Base-by-base conservation (phyloP, 2,797 vertebrate genomes). In the Pelochelys cantorii region DNA sequence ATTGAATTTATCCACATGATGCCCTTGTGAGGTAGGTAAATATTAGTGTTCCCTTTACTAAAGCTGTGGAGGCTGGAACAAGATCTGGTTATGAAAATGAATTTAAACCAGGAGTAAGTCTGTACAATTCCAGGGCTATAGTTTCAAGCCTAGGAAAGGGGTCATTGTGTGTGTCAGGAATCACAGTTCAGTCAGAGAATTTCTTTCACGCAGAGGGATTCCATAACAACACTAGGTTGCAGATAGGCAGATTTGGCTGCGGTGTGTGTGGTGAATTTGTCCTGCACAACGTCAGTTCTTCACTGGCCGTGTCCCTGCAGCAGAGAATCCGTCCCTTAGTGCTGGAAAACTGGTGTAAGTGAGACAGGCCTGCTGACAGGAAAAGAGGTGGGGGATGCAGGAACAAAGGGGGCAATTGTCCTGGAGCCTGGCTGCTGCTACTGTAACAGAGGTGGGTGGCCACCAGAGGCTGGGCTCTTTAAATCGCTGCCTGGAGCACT, bases 21-120 rank as follows among this genome's bases (percentile, higher is more conserved):
- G 83, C 88, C 85, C 6, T 14, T 31, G 2, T 62, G 52, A 93
- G 93, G 89, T 54, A 93, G 90, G 79, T 78, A 89, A 53, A n/a
- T 80, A 23, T 3, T 25, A 8, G 13, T 84, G 1, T 83, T 92
- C 14, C 27, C 37, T 57, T 13, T 77, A 87, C 75, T 0, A 0
- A 29, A 71, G 56, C 75, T 29, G 11, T 62, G 31, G 1, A 71
- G 37, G 37, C n/a, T 71, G 25, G 2, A n/a, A 12, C 34, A 71
- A 10, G 59, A 2, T 54, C 57, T 62, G 31, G 13, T 17, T 68
- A 17, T 57, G 52, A 85, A 48, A 54, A 18, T 54, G 78, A 83
- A 88, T 93, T 94, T 88, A 79, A 88, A 81, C 1, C 9, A 85
- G 68, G 83, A 31, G 9, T 22, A 62, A 13, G 3, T 82, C n/a